Evolutionary conservation across 1,140 invertebrate species (phyloP).

Genomic region (Drosophila carrolli): DNA sequence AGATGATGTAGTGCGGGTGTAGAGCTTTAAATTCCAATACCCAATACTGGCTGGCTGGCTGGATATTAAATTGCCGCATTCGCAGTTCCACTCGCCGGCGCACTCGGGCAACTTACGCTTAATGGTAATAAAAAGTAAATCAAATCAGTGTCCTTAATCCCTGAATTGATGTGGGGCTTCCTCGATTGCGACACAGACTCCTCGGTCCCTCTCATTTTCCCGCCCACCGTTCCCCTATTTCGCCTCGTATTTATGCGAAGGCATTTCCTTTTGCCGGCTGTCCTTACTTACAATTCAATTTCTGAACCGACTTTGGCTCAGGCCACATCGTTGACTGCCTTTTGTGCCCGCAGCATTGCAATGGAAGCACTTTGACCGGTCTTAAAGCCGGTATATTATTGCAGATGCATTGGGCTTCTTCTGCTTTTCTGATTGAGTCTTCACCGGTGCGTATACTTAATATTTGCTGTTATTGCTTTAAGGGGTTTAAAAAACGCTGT

Average conservation of each 20-base stretch:
- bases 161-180: constrained; percentile 80
- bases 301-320: constrained; percentile 51
- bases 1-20: constrained; percentile 39
- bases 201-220: background rate
- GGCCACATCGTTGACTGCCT: constrained; percentile 51
- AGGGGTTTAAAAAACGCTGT: background rate
- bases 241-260: constrained; percentile 66
- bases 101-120: constrained; percentile 76
- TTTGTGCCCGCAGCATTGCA: constrained; percentile 35
- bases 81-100: constrained; percentile 41
- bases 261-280: constrained; percentile 62
- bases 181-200: constrained; percentile 38
- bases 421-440: background rate
- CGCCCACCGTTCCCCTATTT: constrained; percentile 43
- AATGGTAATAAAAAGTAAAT: constrained; percentile 84
- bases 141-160: constrained; percentile 84
- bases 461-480: background rate
- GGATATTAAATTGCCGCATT: constrained; percentile 63
- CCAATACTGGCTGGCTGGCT: constrained; percentile 37
- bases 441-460: constrained; percentile 12
- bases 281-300: constrained; percentile 81
- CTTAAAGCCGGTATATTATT: constrained; percentile 38
- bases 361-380: constrained; percentile 32
- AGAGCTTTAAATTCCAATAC: constrained; percentile 72
- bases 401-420: constrained; percentile 20